phyloP scores from a whole-genome alignment of 1,140 invertebrate genomes.

The Listronotus oregonensis region DNA sequence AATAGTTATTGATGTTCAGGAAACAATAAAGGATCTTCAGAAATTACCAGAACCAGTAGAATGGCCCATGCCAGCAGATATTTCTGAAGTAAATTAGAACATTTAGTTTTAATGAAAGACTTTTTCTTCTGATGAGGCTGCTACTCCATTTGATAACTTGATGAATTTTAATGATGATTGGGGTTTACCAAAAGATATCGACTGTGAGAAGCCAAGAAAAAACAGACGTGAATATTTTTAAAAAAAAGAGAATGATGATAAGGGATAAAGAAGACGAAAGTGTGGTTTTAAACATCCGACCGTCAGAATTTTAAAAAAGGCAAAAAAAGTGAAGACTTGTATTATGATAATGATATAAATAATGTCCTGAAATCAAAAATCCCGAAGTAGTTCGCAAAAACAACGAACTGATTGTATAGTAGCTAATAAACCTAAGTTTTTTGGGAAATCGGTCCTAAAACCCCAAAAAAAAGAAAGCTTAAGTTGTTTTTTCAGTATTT shows the following conservation, averaged over 20 bases:
- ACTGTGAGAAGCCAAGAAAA: neutral
- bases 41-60: conserved; percentile 24
- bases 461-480: conserved; percentile 6
- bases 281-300: conserved; percentile 2
- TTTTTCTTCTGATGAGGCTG: neutral
- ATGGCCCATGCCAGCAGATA: conserved; percentile 20
- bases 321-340: conserved; percentile 24
- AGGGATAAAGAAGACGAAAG: neutral
- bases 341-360: conserved; percentile 20
- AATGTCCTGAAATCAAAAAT: neutral
- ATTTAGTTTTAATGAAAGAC: conserved; percentile 4
- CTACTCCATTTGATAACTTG: neutral
- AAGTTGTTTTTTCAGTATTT: neutral
- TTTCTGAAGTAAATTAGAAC: conserved; percentile 14
- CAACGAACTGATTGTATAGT: neutral
- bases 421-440: neutral
- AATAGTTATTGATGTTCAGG: conserved; percentile 17
- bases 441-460: neutral
- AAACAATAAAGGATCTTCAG: conserved; percentile 14
- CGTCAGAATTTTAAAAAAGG: conserved; percentile 18
- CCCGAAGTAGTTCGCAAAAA: neutral
- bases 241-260: neutral
- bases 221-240: neutral
- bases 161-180: conserved; percentile 29
- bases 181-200: conserved; percentile 9